Base-by-base conservation (phyloP, 2,113 vertebrate genomes). In the Otocyon megalotis region DNA sequence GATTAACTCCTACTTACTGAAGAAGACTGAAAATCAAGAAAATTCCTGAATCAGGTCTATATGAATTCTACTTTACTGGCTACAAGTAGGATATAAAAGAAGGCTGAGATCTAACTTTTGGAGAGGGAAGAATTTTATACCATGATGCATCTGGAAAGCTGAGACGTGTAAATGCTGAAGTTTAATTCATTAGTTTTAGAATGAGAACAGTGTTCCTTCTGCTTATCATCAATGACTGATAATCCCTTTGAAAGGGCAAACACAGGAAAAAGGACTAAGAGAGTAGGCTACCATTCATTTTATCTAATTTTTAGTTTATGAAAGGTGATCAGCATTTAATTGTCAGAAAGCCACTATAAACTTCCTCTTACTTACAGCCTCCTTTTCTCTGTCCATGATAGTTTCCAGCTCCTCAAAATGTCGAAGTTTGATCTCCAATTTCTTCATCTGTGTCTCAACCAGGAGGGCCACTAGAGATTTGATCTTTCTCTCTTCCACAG, bases 381-480 rank as follows among this genome's bases (percentile, higher is more conserved):
- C 99, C 11, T 99, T 99, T 96, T 99, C 99, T 48, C 99, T 98
- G 98, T 99, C 99, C 99, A 99, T 99, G 96, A 99, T 99, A 91
- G 99, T 99, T 98, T 99, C 99, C 72, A 99, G 97, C 97, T 99
- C 99, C 98, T 99, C 99, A 79, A 99, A 99, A 97, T 99, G 99
- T 90, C 99, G 99, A 88, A 99, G 99, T 93, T 99, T 99, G 93
- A 99, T 99, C 99, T 99, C 99, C 98, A 99, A 98, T 97, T 99
- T 99, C 99, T 99, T 99, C 99, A 99, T 99, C 98, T 99, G 99
- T 0, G 99, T 99, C 97, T 99, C 99, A 96, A 99, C 99, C 98
- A 99, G 97, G 65, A 99, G 99, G 30, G 99, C 99, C 0, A 99
- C 99, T 95, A 99, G 98, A 63, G 99, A 99, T 97, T 99, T 99